phyloP scores from a whole-genome alignment of 2,113 vertebrate species.

The Aplodontia rufa region DNA sequence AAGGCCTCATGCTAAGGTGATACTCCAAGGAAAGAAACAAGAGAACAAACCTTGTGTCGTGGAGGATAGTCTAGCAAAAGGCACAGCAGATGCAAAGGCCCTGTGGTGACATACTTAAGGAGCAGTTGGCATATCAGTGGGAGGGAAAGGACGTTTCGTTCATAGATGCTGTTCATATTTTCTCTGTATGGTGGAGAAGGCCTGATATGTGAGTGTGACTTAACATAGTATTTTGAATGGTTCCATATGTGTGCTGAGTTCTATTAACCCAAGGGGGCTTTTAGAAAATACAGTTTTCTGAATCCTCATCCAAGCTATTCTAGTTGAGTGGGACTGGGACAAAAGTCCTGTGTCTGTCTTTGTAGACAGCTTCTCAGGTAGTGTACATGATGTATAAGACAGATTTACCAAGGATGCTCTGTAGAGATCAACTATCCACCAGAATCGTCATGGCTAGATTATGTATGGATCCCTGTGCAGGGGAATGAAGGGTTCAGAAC shows the following conservation, averaged over 20 bases:
- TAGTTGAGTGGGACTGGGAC: neutral
- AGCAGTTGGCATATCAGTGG: neutral
- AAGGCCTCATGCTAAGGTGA: neutral
- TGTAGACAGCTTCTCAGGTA: neutral
- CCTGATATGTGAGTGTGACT: neutral
- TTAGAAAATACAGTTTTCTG: neutral
- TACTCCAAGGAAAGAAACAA: neutral
- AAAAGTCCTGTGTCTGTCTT: neutral
- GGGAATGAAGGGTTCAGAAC: neutral
- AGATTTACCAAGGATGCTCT: neutral
- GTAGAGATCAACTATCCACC: neutral
- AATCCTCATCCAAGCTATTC: neutral
- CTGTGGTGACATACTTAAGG: neutral
- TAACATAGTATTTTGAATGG: neutral
- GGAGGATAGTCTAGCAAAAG: neutral
- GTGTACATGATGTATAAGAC: neutral
- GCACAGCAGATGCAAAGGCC: neutral
- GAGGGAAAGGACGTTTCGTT: neutral
- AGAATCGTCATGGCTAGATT: too few species aligned
- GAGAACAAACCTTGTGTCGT: neutral
- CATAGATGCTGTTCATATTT: neutral
- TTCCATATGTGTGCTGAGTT: neutral
- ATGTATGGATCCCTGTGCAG: neutral
- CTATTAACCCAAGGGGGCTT: neutral
- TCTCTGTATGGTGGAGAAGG: neutral